Evolutionary conservation across 2,888 invertebrate species (phyloP), one percentile per base, ranked within the genome.

Genomic region (Dexiosoma caninum): DNA sequence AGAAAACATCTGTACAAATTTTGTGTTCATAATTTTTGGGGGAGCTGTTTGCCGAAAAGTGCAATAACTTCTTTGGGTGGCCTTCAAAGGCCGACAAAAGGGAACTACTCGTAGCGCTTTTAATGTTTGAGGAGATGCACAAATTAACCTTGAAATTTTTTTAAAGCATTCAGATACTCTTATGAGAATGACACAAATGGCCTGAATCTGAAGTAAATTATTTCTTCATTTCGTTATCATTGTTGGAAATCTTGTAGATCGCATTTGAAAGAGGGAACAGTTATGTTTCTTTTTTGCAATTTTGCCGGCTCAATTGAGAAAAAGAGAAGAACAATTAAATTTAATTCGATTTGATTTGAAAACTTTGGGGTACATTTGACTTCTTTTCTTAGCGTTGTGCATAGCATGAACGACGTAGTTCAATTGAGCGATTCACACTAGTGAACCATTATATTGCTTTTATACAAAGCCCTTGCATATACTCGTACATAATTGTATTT

Each of bases 51-150:
- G 40, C 12, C 9, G 2, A 44, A 21, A 69, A 57, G 44, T 44
- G 21, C 35, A 55, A 44, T 35, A 32, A 42, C 37, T 46, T 35
- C 12, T 49, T 70, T 9, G 14, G 12, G 16, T 16, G 16, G 46
- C 16, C 27, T 35, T 37, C n/a, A 59, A 14, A 71, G 27, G 42
- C 60, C 42, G 71, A 40, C 71, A 71, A 51, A 71, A 12, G n/a
- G 12, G 32, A 60, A 12, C 51, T 14, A n/a, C n/a, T n/a, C n/a
- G n/a, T n/a, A n/a, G n/a, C n/a, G 30, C 10, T 60, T 30, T 12
- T 16, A 70, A 35, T 70, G 2, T 27, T 64, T 40, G 6, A 59
- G 30, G 12, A 37, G 19, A 7, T 27, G 5, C 14, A 8, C 10
- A 16, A 59, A 70, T 59, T 60, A 30, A 19, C 40, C 49, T 71